Evolutionary conservation across 2,113 vertebrate species (phyloP).

Genomic region (Motacilla alba): DNA sequence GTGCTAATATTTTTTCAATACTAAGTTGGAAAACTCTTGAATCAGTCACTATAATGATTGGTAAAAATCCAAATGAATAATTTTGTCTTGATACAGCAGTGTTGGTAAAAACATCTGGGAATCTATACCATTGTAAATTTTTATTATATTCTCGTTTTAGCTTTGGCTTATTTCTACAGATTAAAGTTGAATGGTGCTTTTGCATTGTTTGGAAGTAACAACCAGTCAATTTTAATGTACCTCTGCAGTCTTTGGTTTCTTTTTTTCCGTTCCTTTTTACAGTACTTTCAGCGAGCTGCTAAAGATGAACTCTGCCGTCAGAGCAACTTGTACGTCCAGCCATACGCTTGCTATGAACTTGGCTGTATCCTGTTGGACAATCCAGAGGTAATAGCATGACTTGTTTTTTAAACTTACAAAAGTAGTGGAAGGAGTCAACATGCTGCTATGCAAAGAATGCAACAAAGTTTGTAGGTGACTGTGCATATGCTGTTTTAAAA

Average conservation of each 20-base stretch:
- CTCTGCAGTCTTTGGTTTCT: neutral
- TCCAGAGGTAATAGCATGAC: slow-evolving; percentile 81
- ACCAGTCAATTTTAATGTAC: neutral
- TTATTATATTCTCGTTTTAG: neutral
- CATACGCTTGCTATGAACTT: slow-evolving; percentile 94
- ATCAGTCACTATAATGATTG: neutral
- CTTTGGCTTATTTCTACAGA: neutral
- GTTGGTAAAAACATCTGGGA: neutral
- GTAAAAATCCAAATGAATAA: neutral
- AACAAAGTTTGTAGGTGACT: neutral
- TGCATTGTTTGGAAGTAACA: neutral
- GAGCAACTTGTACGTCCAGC: slow-evolving; percentile 89
- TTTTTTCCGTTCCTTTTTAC: neutral
- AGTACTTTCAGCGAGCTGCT: slow-evolving; percentile 92
- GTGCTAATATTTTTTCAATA: neutral
- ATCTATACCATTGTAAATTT: neutral
- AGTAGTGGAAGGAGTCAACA: neutral
- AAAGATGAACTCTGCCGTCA: slow-evolving; percentile 85
- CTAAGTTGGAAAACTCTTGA: neutral
- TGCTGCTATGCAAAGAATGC: neutral
- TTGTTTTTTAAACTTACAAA: neutral
- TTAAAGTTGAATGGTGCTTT: neutral
- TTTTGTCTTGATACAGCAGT: neutral
- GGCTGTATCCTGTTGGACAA: slow-evolving; percentile 90
- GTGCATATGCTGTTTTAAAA: neutral